Conservation (phyloP, 2,113 vertebrate genomes). For the Hipposideros armiger region DNA sequence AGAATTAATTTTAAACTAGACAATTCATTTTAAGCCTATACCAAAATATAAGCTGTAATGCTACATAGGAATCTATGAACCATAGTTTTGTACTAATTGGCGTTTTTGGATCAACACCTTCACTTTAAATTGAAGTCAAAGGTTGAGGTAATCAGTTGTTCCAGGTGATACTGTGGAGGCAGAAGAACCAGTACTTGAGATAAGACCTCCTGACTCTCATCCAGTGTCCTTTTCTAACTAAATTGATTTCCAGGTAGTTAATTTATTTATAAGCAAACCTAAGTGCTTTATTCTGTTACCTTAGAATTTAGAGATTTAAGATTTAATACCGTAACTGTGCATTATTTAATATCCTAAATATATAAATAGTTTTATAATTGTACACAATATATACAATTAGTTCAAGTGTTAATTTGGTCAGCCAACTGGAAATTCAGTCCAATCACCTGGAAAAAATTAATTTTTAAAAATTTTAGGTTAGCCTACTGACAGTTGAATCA, state of each 20-base stretch:
- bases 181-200: not conserved
- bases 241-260: conserved; percentile 23
- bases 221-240: not conserved
- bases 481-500: not conserved
- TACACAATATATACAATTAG: not conserved
- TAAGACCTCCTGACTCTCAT: not conserved
- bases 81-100: not conserved
- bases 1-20: conserved; percentile 55
- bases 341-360: not conserved
- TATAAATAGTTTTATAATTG: not conserved
- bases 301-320: conserved; percentile 39
- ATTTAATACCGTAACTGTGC: not conserved
- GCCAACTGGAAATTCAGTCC: not conserved
- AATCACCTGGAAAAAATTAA: conserved; percentile 3
- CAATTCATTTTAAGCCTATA: not conserved
- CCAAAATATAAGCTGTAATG: not conserved
- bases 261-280: conserved; percentile 18
- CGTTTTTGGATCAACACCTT: not conserved
- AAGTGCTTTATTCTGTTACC: not conserved
- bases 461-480: not conserved
- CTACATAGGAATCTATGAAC: conserved; percentile 9
- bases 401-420: not conserved
- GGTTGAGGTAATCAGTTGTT: not conserved
- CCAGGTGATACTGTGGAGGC: not conserved
- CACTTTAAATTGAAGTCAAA: conserved; percentile 21